phyloP scores from a whole-genome alignment of 2,888 invertebrate genomes.

The Heliconius ismenius region DNA sequence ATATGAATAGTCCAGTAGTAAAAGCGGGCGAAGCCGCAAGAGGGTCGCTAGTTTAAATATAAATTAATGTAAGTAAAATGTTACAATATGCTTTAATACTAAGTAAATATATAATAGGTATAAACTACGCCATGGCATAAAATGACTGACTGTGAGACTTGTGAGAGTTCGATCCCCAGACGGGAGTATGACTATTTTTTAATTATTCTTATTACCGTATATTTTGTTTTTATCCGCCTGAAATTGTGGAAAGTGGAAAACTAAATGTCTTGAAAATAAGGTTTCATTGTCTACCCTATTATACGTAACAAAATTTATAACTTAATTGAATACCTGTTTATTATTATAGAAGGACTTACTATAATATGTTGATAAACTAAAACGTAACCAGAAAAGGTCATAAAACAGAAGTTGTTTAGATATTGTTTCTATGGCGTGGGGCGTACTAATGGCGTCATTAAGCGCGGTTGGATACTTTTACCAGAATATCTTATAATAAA shows the following conservation, averaged over 20 bases:
- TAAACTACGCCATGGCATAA: background rate
- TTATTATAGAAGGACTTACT: background rate
- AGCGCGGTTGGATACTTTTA: constrained; percentile 50
- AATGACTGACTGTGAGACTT: background rate
- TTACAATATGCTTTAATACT: background rate
- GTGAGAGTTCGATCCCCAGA: background rate
- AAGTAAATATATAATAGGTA: background rate
- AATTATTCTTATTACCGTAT: too few relatives aligned
- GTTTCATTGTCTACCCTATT: background rate
- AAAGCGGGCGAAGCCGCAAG: too few relatives aligned
- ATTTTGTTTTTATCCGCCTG: too few relatives aligned
- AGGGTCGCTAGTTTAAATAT: too few relatives aligned
- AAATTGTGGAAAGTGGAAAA: background rate
- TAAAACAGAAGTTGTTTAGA: constrained; percentile 45
- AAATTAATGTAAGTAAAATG: background rate
- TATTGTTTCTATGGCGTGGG: constrained; percentile 50
- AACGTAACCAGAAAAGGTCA: constrained; percentile 11
- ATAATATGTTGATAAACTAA: background rate
- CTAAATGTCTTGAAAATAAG: background rate
- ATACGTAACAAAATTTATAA: background rate
- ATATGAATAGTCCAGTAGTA: too few relatives aligned
- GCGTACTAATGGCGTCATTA: constrained; percentile 59
- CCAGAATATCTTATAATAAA: constrained; percentile 33
- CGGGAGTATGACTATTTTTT: background rate
- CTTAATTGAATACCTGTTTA: background rate